Evolutionary conservation across 1,140 invertebrate species (phyloP), one percentile per base, ranked within the genome.

Genomic region (Procambarus clarkii): DNA sequence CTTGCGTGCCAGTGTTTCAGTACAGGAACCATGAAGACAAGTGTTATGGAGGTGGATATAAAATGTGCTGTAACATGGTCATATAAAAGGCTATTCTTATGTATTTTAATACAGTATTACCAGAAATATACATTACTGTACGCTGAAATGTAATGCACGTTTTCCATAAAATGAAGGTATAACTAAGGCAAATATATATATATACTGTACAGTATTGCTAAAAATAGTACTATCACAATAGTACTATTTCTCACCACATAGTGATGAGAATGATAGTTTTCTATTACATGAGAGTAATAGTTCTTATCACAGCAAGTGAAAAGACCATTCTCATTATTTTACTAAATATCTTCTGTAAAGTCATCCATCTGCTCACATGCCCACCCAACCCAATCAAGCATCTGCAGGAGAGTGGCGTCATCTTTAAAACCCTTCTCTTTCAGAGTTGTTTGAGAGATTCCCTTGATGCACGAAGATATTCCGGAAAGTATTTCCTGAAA

Each of bases 321-420:
- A 13, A 9, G 8, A 54, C 13, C 13, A 54, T 54, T 54, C 4
- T 54, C 8, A 5, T 54, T 54, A 9, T 9, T 13, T 18, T 4
- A 1, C n/a, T 83, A 83, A 54, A 83, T 46, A 0, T 69, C 60
- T 21, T 88, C 87, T 24, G 60, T 21, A 46, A 88, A 71, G 1
- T 88, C 87, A 34, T 88, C 87, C 87, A 88, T 82, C 44, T 88
- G 78, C 4, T 79, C 79, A 44, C 87, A 88, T 46, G 82, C 87
- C 87, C 87, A 88, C 18, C 87, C 64, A 13, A 88, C 87, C 87
- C 87, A 88, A 21, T 88, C 87, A 7, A 88, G 79, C 60, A 88
- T 78, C n/a, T 88, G 78, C 24, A 74, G 46, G 58, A 88, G 78
- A 0, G 79, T 88, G 1, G 87, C 45, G 50, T 88, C 79, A 44